Percentiles rank a stretch among this genome's conserved stretches.
Evolutionary conservation across 2,797 vertebrate genomes (phyloP).

Genomic region (Hylomyscus alleni): DNA sequence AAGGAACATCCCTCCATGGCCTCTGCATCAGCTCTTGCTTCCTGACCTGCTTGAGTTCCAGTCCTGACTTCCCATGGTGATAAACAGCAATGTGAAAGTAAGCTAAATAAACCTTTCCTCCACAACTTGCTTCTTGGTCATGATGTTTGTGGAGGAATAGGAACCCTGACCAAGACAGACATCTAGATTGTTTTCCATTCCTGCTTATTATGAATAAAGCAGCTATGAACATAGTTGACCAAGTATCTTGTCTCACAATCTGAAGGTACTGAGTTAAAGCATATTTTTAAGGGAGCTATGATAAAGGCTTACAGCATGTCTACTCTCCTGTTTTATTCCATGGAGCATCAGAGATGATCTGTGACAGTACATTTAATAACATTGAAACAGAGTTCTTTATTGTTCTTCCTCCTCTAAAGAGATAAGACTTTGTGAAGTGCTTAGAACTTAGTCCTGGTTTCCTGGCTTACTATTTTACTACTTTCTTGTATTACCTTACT

Average conservation of each 20-base stretch:
- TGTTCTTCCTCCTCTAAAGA: not conserved
- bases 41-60: too few species aligned
- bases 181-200: not conserved
- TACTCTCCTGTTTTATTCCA: not conserved
- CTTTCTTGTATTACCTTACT: not conserved
- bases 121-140: too few species aligned
- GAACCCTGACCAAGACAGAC: too few species aligned
- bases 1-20: too few species aligned
- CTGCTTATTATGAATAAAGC: not conserved
- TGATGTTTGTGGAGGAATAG: too few species aligned
- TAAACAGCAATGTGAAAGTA: too few species aligned
- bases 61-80: too few species aligned
- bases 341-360: conserved; percentile 27
- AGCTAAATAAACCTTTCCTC: too few species aligned
- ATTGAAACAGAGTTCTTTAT: conserved; percentile 30
- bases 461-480: not conserved
- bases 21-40: too few species aligned
- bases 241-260: not conserved
- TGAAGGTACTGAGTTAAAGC: not conserved
- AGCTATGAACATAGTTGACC: not conserved
- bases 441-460: not conserved
- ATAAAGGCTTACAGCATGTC: not conserved
- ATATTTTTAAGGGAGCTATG: conserved; percentile 64
- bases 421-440: conserved; percentile 26
- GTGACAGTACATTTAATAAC: not conserved